These are phyloP conservation scores for Chloropsis hardwickii DNA, from an alignment of 2,113 vertebrate species.

Conservation along the genomic window DNA sequence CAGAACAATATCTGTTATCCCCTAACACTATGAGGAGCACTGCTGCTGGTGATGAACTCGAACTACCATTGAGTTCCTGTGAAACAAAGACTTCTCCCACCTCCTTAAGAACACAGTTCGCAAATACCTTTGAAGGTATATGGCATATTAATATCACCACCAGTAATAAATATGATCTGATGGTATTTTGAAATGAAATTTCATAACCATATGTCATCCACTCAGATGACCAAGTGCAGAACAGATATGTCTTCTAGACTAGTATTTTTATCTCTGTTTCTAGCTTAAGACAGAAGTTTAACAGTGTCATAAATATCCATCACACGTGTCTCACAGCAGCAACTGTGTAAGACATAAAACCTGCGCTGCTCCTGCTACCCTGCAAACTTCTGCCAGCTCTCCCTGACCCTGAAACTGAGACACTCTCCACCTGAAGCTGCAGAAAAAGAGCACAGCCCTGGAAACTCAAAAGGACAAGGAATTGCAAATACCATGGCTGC, in stretches of 20 bases:
- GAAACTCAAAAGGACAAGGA: neutral
- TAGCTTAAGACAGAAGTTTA: neutral
- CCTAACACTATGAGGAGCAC: neutral
- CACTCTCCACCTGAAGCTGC: neutral
- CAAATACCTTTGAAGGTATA: neutral
- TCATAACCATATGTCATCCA: neutral
- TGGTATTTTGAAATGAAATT: neutral
- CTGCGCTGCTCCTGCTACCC: neutral
- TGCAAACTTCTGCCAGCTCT: neutral
- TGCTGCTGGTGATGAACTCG: neutral
- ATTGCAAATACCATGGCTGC: neutral
- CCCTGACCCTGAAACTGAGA: neutral
- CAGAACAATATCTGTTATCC: neutral
- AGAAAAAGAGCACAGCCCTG: neutral
- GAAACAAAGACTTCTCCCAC: neutral
- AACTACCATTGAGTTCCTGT: neutral
- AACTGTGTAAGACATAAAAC: neutral
- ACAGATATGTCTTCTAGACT: neutral
- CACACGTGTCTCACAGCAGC: rapidly evolving
- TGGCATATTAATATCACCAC: neutral
- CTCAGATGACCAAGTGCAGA: neutral
- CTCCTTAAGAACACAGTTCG: neutral
- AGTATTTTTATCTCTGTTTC: neutral
- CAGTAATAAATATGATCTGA: neutral
- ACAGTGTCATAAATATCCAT: neutral